Conservation (phyloP, 2,113 vertebrate species). For the Choloepus hoffmanni region DNA sequence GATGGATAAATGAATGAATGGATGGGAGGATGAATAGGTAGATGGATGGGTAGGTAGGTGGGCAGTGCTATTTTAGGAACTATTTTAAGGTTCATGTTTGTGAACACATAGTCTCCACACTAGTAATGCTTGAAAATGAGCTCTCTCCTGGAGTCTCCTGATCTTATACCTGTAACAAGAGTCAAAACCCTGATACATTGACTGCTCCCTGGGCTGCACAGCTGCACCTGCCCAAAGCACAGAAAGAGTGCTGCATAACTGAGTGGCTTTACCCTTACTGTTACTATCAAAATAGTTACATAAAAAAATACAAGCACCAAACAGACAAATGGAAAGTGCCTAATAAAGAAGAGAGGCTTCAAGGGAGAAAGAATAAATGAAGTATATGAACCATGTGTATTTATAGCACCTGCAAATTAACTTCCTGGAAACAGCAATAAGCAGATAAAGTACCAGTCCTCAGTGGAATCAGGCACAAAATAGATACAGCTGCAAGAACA, state of each 20-base stretch:
- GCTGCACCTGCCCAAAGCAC: neutral
- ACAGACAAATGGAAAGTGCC: conserved; percentile 51
- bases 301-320: conserved; percentile 58
- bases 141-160: neutral
- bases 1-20: neutral
- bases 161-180: neutral
- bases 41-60: neutral
- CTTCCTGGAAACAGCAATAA: conserved; percentile 72
- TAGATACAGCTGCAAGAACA: conserved; percentile 57
- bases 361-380: conserved; percentile 66
- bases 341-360: conserved; percentile 68
- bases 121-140: neutral
- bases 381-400: conserved; percentile 56
- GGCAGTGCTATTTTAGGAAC: neutral
- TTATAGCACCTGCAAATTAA: conserved; percentile 79
- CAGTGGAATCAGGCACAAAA: conserved; percentile 52
- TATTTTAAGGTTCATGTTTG: neutral
- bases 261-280: conserved; percentile 23
- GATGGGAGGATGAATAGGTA: neutral
- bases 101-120: neutral
- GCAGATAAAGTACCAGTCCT: conserved; percentile 30
- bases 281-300: conserved; percentile 59
- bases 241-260: neutral
- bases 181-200: neutral
- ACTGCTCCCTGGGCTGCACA: neutral